Conservation (phyloP, 2,797 vertebrate species). For the Decapterus maruadsi region DNA sequence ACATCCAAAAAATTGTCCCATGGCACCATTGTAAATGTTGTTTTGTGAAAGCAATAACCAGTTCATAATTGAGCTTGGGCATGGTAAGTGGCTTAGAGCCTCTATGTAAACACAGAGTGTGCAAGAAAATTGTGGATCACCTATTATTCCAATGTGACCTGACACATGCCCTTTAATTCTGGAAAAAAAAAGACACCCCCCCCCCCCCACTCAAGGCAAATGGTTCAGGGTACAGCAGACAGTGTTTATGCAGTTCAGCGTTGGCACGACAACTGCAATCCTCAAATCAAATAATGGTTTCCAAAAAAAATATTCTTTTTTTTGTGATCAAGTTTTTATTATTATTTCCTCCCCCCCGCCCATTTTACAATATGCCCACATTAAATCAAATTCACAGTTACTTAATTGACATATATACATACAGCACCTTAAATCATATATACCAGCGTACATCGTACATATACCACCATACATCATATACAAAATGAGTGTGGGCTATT, state of each 20-base stretch:
- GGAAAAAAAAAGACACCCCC: slow-evolving; percentile 21
- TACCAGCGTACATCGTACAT: no score
- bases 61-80: slow-evolving; percentile 3
- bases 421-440: no score
- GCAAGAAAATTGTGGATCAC: slow-evolving; percentile 20
- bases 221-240: slow-evolving; percentile 3
- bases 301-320: background rate
- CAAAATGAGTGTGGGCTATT: no score
- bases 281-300: background rate
- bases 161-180: slow-evolving; percentile 58
- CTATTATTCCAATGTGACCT: slow-evolving; percentile 42
- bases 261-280: background rate
- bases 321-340: no score
- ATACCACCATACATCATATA: no score
- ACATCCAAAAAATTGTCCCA: background rate
- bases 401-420: no score
- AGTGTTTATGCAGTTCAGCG: background rate
- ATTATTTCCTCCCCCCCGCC: no score
- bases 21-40: background rate
- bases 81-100: slow-evolving; percentile 10
- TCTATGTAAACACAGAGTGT: slow-evolving; percentile 28
- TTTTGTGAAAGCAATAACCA: background rate
- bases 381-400: no score
- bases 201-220: slow-evolving; percentile 34
- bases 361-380: no score